Conservation (phyloP, 2,888 invertebrate genomes). For the Chymomyza amoena region DNA sequence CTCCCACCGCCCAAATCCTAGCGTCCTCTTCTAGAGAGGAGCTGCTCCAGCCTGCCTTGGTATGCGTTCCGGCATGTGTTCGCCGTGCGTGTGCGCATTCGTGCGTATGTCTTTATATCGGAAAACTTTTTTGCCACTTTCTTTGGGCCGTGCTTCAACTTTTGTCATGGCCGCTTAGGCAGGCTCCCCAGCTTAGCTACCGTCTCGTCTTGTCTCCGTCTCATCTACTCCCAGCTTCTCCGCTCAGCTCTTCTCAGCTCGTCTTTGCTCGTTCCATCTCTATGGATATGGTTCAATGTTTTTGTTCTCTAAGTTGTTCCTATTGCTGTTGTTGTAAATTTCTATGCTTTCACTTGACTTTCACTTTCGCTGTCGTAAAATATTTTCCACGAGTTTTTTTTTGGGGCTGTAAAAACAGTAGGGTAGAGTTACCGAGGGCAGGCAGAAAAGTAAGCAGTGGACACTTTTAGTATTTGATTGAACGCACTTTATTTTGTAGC, state of each 20-base stretch:
- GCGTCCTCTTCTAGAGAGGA: background rate
- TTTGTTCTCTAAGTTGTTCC: background rate
- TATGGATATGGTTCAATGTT: background rate
- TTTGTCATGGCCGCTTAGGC: slow-evolving; percentile 70
- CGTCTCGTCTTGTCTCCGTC: too few species aligned
- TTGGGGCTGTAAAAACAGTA: background rate
- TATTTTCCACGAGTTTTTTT: background rate
- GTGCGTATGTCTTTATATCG: slow-evolving; percentile 70
- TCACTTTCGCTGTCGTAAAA: slow-evolving; percentile 39
- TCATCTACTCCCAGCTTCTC: too few species aligned
- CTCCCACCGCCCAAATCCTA: too few species aligned
- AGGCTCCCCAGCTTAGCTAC: background rate
- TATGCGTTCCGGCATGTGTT: background rate
- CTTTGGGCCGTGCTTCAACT: slow-evolving; percentile 60
- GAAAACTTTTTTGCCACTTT: slow-evolving; percentile 67
- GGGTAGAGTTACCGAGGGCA: background rate
- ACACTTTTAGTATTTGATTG: too few species aligned
- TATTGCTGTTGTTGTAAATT: slow-evolving; percentile 40
- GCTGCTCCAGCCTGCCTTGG: slow-evolving; percentile 6
- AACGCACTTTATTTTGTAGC: too few species aligned
- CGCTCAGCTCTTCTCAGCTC: too few species aligned
- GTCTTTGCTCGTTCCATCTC: background rate
- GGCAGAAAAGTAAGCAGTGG: too few species aligned
- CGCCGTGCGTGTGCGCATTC: slow-evolving; percentile 40
- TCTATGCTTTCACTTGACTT: slow-evolving; percentile 45